A percentile compares a stretch with the other conserved stretches of the same genome.
These are phyloP conservation scores for Theodoxus fluviatilis DNA, from an alignment of 2,888 invertebrate genomes.

Conservation along the genomic window DNA sequence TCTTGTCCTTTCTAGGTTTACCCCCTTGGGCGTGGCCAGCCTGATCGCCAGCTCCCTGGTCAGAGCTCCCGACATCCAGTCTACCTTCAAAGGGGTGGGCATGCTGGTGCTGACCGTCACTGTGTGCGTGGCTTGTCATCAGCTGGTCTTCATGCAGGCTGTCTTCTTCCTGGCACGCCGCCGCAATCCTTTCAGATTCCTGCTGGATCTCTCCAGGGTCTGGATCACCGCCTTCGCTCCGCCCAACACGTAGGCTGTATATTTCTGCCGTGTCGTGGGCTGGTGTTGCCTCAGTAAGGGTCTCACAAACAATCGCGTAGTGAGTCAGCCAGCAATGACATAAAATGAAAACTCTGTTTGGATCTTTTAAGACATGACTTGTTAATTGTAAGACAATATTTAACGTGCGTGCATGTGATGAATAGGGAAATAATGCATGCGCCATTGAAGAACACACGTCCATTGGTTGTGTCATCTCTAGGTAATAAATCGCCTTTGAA, in stretches of 20 bases:
- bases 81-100: slow-evolving; percentile 42
- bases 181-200: slow-evolving; percentile 40
- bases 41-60: slow-evolving; percentile 44
- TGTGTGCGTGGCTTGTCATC: slow-evolving; percentile 39
- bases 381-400: too few relatives aligned
- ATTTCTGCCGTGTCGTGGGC: too few relatives aligned
- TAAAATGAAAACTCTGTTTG: too few relatives aligned
- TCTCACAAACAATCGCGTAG: too few relatives aligned
- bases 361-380: too few relatives aligned
- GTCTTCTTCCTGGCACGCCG: slow-evolving; percentile 38
- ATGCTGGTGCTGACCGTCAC: slow-evolving; percentile 42
- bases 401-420: too few relatives aligned
- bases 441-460: too few relatives aligned
- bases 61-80: slow-evolving; percentile 34
- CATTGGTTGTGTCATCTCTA: too few relatives aligned
- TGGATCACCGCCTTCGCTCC: slow-evolving; percentile 40
- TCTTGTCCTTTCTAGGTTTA: slow-evolving; percentile 39
- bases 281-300: background rate
- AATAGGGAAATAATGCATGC: too few relatives aligned
- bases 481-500: too few relatives aligned
- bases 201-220: slow-evolving; percentile 34
- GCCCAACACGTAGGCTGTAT: slow-evolving; percentile 25
- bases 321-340: too few relatives aligned
- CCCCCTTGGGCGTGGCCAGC: slow-evolving; percentile 50
- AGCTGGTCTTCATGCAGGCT: slow-evolving; percentile 42